Evolutionary conservation across 2,888 invertebrate species (phyloP).

Genomic region (Protodeltote pygarga): DNA sequence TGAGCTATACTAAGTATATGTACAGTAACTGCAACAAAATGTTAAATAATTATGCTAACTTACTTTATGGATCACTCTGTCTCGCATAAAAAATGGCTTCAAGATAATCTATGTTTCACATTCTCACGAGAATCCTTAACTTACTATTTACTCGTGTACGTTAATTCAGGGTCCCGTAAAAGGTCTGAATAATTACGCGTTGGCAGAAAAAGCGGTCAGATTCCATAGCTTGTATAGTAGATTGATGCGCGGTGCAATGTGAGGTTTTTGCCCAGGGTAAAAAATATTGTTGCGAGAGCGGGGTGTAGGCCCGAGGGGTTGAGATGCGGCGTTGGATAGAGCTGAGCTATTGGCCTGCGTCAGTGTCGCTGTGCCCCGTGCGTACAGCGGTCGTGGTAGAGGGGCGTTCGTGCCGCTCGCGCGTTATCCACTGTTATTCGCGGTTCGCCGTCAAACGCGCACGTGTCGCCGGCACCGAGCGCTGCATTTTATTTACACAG

Average conservation of each 20-base stretch:
- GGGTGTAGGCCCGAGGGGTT: conserved; percentile 67
- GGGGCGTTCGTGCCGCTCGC: conserved; percentile 60
- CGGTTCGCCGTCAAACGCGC: conserved; percentile 78
- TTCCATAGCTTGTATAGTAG: conserved; percentile 59
- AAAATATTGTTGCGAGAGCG: conserved; percentile 58
- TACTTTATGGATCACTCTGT: conserved; percentile 17
- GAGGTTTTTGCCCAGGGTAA: conserved; percentile 61
- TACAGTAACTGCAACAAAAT: conserved; percentile 15
- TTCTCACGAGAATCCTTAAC: conserved; percentile 40
- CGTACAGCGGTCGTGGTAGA: conserved; percentile 76
- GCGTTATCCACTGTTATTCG: conserved; percentile 73
- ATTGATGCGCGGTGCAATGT: conserved; percentile 50
- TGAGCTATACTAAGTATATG: conserved; percentile 10
- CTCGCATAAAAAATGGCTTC: conserved; percentile 28
- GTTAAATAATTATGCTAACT: conserved; percentile 15
- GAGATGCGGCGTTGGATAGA: conserved; percentile 62
- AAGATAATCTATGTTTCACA: conserved; percentile 25
- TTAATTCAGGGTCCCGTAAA: conserved; percentile 75
- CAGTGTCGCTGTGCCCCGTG: conserved; percentile 80
- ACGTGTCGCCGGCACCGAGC: conserved; percentile 75
- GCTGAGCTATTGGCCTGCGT: conserved; percentile 52
- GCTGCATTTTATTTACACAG: conserved; percentile 65
- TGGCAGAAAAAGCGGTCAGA: conserved; percentile 74
- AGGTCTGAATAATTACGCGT: conserved; percentile 77
- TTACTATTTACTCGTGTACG: conserved; percentile 64